A percentile compares a stretch with the other conserved stretches of the same genome.
These are phyloP conservation scores for Petrolisthes cinctipes DNA, from an alignment of 2,888 invertebrate genomes.

Conservation along the genomic window DNA sequence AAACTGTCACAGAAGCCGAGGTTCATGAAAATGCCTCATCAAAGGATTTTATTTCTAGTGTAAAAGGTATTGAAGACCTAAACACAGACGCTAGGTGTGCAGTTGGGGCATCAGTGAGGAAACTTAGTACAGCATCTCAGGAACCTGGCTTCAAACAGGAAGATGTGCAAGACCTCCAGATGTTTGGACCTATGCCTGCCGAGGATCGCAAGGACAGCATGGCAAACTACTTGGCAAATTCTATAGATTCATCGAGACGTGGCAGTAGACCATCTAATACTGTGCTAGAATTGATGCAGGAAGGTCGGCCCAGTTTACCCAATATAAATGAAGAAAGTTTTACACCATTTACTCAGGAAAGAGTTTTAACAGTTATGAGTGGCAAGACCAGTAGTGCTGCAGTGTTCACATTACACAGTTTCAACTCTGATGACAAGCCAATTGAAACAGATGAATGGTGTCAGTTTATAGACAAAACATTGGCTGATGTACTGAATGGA, in stretches of 20 bases:
- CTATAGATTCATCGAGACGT: slow-evolving; percentile 58
- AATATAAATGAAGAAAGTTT: slow-evolving; percentile 63
- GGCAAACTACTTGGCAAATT: slow-evolving; percentile 61
- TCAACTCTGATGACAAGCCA: slow-evolving; percentile 71
- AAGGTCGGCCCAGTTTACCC: slow-evolving; percentile 54
- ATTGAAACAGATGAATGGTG: slow-evolving; percentile 89
- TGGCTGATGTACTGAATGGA: slow-evolving; percentile 80
- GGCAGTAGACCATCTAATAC: slow-evolving; percentile 59
- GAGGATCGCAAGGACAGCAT: slow-evolving; percentile 62
- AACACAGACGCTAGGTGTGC: slow-evolving; percentile 53
- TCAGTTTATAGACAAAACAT: slow-evolving; percentile 83
- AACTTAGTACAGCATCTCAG: slow-evolving; percentile 57
- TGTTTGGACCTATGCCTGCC: slow-evolving; percentile 40
- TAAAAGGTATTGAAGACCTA: slow-evolving; percentile 17
- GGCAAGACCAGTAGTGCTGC: slow-evolving; percentile 60
- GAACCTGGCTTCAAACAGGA: slow-evolving; percentile 59
- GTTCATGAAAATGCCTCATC: slow-evolving; percentile 49
- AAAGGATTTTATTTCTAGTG: slow-evolving; percentile 1
- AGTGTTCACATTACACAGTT: slow-evolving; percentile 66
- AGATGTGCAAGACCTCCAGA: slow-evolving; percentile 58
- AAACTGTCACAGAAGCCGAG: slow-evolving; percentile 42
- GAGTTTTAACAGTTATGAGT: slow-evolving; percentile 50
- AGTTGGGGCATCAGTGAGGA: slow-evolving; percentile 59
- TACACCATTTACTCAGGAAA: slow-evolving; percentile 54
- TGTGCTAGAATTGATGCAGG: slow-evolving; percentile 43